A percentile compares a stretch with the other conserved stretches of the same genome.
Conservation (phyloP, 2,113 vertebrate species). For the Edolisoma coerulescens region DNA sequence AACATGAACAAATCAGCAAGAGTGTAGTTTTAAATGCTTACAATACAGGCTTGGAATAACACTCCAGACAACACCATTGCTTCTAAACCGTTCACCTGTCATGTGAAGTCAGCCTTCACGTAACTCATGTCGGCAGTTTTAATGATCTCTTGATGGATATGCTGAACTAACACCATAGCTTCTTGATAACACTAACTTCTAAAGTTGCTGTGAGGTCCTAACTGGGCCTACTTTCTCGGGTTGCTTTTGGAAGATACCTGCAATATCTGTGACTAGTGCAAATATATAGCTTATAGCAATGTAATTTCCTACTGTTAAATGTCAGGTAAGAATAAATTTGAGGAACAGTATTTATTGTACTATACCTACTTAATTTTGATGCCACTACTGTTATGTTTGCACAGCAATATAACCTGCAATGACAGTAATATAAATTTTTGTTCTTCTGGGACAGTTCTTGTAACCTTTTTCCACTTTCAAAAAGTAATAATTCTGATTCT, state of each 20-base stretch:
- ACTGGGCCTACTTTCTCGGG: not conserved
- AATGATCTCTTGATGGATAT: not conserved
- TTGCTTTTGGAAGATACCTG: not conserved
- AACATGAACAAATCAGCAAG: not conserved
- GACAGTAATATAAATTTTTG: not conserved
- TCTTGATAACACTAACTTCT: not conserved
- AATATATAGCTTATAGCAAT: not conserved
- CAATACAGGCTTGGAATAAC: not conserved
- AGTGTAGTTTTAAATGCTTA: not conserved
- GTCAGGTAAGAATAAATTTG: not conserved
- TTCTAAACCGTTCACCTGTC: not conserved
- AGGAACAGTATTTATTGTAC: not conserved
- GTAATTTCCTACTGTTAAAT: not conserved
- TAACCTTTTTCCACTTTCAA: not conserved
- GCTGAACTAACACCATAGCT: not conserved
- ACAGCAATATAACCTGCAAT: not conserved
- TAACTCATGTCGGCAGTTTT: not conserved
- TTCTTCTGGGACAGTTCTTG: not conserved
- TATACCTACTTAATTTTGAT: not conserved
- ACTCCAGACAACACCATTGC: not conserved
- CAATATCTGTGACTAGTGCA: not conserved
- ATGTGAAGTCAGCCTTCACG: not conserved
- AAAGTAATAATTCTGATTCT: not conserved
- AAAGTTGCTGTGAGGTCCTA: not conserved
- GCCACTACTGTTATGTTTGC: fast-evolving